A percentile compares a stretch with the other conserved stretches of the same genome.
Conservation (phyloP, 2,888 invertebrate species). For the Drosophila paramelanica region DNA sequence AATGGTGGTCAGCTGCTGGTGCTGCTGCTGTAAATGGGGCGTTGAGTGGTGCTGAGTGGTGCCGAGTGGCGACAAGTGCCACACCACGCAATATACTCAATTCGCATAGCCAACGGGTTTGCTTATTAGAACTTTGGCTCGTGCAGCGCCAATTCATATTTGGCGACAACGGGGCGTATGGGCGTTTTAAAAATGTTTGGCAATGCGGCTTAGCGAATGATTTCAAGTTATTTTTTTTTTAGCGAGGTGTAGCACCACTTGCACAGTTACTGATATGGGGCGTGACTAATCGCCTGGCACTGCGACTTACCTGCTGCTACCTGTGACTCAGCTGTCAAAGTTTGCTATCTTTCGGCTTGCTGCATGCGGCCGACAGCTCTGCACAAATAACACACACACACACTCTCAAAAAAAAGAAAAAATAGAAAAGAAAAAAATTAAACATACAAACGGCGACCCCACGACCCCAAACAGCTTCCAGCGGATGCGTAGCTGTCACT, state of each 20-base stretch:
- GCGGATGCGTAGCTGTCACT: conserved; percentile 69
- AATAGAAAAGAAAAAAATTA: neutral
- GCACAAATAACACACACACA: conserved; percentile 9
- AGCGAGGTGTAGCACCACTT: conserved; percentile 2
- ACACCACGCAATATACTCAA: conserved; percentile 19
- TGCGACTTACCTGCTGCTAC: conserved; percentile 19
- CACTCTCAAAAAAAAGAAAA: neutral
- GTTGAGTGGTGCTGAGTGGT: conserved; percentile 43
- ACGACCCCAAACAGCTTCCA: conserved; percentile 14
- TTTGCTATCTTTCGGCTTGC: conserved; percentile 30
- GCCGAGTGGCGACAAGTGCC: conserved; percentile 53
- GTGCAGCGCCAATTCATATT: conserved; percentile 28
- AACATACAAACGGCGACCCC: conserved; percentile 27
- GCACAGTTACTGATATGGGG: conserved; percentile 23
- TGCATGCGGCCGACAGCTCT: conserved; percentile 40
- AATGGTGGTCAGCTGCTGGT: conserved; percentile 40
- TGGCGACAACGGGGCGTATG: conserved; percentile 47
- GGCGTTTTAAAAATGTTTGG: conserved; percentile 60
- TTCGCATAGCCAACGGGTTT: conserved; percentile 54
- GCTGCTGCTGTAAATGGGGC: conserved; percentile 49
- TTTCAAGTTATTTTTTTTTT: conserved; percentile 13
- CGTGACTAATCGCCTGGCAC: conserved; percentile 58
- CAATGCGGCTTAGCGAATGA: conserved; percentile 29
- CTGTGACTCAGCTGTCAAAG: conserved; percentile 54
- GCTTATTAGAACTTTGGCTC: conserved; percentile 38